Base-by-base conservation (phyloP, 2,888 invertebrate species). In the Polietes domitor region DNA sequence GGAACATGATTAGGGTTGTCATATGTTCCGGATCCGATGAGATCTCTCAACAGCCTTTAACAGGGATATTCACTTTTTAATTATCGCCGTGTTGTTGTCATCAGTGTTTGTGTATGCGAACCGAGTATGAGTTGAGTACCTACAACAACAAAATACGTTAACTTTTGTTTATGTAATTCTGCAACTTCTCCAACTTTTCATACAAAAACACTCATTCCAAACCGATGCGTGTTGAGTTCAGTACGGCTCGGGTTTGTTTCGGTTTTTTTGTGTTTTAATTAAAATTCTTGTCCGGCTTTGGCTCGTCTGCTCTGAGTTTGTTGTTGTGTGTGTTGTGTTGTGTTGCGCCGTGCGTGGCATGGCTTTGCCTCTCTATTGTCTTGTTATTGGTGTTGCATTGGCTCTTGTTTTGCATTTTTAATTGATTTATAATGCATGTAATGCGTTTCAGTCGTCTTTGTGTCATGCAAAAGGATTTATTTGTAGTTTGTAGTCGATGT, bases 211-310 rank as follows among this genome's bases (percentile, higher is more conserved):
- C n/a, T n/a, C 3, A 47, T 47, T 41, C n/a, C 47, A n/a, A n/a
- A n/a, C n/a, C 15, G 47, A n/a, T 47, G n/a, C 15, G n/a, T 47
- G 47, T 47, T 47, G n/a, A 47, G n/a, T 47, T 47, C 47, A 47
- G 47, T 47, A 7, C 41, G 10, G 19, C 19, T 41, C 26, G 24
- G 65, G 47, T 82, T 65, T 75, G 78, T 75, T 76, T 15, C 9
- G 37, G 55, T 65, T 26, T 53, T 2, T 65, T 47, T 63, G 17
- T 43, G 41, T 85, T 82, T 81, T 83, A 76, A 86, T 86, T 86
- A 83, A 86, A 86, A 86, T 86, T 85, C 86, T 77, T 77, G 86
- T 86, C 86, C 81, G 85, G 85, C 83, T 82, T 83, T 82, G 76
- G 77, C 79, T 77, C 72, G 86, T 86, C 86, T 86, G 79, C 79